Conservation (phyloP, 2,113 vertebrate genomes). For the Odocoileus virginianus region DNA sequence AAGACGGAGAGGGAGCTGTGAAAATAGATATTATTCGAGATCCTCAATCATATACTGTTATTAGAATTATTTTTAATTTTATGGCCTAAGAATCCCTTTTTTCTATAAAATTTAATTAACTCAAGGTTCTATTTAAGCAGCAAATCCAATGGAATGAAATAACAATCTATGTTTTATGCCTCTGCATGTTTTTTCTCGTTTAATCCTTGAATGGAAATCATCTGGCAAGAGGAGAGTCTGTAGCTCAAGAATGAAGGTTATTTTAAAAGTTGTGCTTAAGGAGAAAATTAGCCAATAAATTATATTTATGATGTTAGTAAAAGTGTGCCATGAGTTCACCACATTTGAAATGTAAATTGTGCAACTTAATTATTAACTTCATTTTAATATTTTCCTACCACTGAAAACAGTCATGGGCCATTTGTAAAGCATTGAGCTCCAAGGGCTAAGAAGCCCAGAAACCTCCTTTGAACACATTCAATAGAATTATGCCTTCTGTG, state of each 20-base stretch:
- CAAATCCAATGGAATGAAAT: constrained; percentile 57
- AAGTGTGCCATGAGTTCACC: constrained; percentile 49
- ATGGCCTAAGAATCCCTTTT: constrained; percentile 56
- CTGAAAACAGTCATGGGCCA: constrained; percentile 37
- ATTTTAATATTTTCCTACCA: constrained; percentile 64
- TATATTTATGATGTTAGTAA: constrained; percentile 60
- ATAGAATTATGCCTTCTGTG: neutral
- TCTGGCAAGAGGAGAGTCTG: constrained; percentile 49
- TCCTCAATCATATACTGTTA: constrained; percentile 47
- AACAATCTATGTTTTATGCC: constrained; percentile 64
- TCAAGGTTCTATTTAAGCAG: constrained; percentile 59
- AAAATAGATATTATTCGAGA: constrained; percentile 36
- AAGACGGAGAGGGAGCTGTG: neutral
- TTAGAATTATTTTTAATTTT: constrained; percentile 72
- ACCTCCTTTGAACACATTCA: constrained; percentile 31
- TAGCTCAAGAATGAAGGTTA: constrained; percentile 60
- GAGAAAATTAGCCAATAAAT: constrained; percentile 71
- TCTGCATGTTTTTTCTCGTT: constrained; percentile 62
- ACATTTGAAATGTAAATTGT: constrained; percentile 66
- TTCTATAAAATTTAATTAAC: constrained; percentile 74
- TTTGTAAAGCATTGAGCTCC: constrained; percentile 35
- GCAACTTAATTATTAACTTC: constrained; percentile 70
- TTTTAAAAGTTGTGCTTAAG: constrained; percentile 71
- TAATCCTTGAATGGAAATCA: constrained; percentile 68
- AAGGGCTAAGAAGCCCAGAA: neutral